A percentile compares a stretch with the other conserved stretches of the same genome.
phyloP scores from a whole-genome alignment of 1,140 invertebrate genomes.

The Trissolcus basalis region DNA sequence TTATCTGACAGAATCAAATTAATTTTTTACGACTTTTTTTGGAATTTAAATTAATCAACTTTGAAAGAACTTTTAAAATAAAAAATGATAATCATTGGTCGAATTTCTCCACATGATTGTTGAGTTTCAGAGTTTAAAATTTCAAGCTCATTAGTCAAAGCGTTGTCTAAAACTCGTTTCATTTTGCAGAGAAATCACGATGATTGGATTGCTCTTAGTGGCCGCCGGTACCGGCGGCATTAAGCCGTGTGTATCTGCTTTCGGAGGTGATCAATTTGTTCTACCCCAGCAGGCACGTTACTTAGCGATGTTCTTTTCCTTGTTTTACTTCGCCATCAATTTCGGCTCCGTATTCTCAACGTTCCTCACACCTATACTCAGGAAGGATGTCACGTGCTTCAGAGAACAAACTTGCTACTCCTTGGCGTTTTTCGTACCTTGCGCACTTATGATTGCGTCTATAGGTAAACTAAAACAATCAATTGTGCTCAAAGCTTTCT shows the following conservation, averaged over 20 bases:
- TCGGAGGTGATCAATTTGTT: slow-evolving; percentile 97
- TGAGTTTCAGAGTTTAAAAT: too few species aligned
- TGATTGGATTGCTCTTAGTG: slow-evolving; percentile 89
- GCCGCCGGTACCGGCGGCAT: slow-evolving; percentile 96
- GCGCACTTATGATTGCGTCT: slow-evolving; percentile 88
- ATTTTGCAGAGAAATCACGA: slow-evolving; percentile 81
- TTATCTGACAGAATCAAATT: too few species aligned
- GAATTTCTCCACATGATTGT: too few species aligned
- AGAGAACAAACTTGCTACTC: slow-evolving; percentile 89
- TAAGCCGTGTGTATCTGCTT: slow-evolving; percentile 97
- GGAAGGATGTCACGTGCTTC: slow-evolving; percentile 89
- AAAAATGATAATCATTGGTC: not conserved
- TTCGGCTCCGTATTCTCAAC: slow-evolving; percentile 93
- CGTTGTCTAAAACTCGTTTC: slow-evolving; percentile 6
- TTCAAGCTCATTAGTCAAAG: not conserved
- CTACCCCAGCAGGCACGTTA: slow-evolving; percentile 86
- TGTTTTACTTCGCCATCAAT: slow-evolving; percentile 97
- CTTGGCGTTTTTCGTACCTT: slow-evolving; percentile 94
- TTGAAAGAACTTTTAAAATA: too few species aligned
- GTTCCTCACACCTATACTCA: slow-evolving; percentile 90
- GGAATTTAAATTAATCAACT: too few species aligned
- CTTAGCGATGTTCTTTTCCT: slow-evolving; percentile 90
- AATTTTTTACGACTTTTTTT: too few species aligned
- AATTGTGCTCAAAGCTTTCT: slow-evolving; percentile 1
- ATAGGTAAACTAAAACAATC: slow-evolving; percentile 79